Evolutionary conservation across 2,888 invertebrate genomes (phyloP), one percentile per base, ranked within the genome.

Genomic region (Athalia rosae): DNA sequence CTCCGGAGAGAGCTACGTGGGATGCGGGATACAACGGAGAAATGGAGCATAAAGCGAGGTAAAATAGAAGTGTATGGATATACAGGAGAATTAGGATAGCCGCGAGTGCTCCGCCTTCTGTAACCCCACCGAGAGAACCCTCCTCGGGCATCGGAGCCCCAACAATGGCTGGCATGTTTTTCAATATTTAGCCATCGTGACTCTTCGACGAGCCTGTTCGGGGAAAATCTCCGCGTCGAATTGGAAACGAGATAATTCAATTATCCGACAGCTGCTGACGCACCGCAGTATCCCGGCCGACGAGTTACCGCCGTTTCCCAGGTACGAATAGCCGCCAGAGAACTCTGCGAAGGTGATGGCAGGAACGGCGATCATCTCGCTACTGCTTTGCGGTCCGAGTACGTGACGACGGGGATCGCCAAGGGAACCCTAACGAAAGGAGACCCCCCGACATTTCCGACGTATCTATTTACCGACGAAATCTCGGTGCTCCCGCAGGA

Each of bases 121-220:
- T 67, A 67, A 67, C 67, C 67, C 67, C 67, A 67, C 53, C 50
- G 67, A 58, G 67, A 58, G 56, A 71, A 71, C 71, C 71, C 71
- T 71, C 71, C 58, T 71, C 15, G 43, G 58, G 56, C 85, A 84
- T 28, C 82, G 80, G 83, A 81, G 83, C 76, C 82, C 82, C 85
- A 84, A 89, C 88, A 88, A 89, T 88, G 83, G 83, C 81, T 85
- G 88, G 85, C 88, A 87, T 89, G 89, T 89, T 89, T 88, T 87
- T 89, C 89, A 89, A 89, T 89, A 89, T 89, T 89, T 88, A 89
- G 88, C 88, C 89, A 87, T 89, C 89, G 88, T 87, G 89, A 88
- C 88, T 89, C 88, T 88, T 88, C 86, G 88, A 84, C 88, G 87
- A 83, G 82, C 83, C 83, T n/a, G 85, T 85, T 85, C 82, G 85